These are phyloP conservation scores for Anguilla japonica DNA, from an alignment of 2,113 vertebrate genomes.

Conservation along the genomic window DNA sequence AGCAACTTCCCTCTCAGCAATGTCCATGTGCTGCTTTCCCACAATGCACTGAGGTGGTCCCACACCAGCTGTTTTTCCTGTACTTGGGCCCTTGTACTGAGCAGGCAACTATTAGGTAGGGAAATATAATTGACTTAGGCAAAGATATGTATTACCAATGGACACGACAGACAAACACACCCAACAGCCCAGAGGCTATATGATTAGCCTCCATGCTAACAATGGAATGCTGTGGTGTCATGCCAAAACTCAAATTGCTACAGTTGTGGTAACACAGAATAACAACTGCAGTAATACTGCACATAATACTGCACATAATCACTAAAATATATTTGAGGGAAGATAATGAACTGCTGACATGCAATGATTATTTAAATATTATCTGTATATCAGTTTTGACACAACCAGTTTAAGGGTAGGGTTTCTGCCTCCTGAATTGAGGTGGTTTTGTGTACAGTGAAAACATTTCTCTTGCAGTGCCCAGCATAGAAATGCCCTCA, in stretches of 20 bases:
- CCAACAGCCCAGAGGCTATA: not conserved
- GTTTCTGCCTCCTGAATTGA: too few relatives aligned
- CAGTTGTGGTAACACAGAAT: too few relatives aligned
- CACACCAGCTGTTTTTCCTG: constrained; percentile 12
- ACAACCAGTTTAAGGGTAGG: too few relatives aligned
- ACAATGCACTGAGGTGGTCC: constrained; percentile 46
- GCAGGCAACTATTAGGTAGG: not conserved
- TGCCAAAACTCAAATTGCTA: not conserved
- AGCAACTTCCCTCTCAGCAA: constrained; percentile 64
- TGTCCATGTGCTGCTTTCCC: constrained; percentile 80
- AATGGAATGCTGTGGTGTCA: not conserved
- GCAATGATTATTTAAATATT: too few relatives aligned
- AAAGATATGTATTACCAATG: not conserved
- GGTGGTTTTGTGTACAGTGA: too few relatives aligned
- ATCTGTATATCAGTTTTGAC: too few relatives aligned
- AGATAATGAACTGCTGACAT: too few relatives aligned
- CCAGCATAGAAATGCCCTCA: too few relatives aligned
- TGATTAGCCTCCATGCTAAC: not conserved
- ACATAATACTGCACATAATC: too few relatives aligned
- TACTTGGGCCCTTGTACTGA: not conserved
- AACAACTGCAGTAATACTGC: too few relatives aligned
- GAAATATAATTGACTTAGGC: not conserved
- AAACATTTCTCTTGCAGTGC: too few relatives aligned
- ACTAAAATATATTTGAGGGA: too few relatives aligned
- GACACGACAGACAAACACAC: not conserved